Percentiles rank a stretch among this genome's conserved stretches.
phyloP scores from a whole-genome alignment of 2,113 vertebrate species.

The Trogon melanurus region DNA sequence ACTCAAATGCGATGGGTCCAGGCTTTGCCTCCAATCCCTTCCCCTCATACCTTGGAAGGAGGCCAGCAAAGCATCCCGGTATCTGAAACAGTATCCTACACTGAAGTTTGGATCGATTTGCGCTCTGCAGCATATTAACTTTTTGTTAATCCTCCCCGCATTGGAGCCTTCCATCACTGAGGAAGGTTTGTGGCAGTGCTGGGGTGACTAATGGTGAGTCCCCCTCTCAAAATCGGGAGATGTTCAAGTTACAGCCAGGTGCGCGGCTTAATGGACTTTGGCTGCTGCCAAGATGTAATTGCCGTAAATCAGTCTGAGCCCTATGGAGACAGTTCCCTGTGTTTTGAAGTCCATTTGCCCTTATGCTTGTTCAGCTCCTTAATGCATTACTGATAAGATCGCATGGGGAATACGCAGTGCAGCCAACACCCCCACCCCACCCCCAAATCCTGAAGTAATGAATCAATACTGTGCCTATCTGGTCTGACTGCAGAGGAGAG shows the following conservation, averaged over 20 bases:
- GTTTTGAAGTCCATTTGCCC: constrained; percentile 75
- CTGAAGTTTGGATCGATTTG: not conserved
- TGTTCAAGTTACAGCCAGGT: constrained; percentile 44
- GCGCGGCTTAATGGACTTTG: not conserved
- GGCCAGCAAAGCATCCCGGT: not conserved
- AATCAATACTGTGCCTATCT: constrained; percentile 68
- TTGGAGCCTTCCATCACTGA: not conserved
- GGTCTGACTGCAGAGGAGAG: not conserved
- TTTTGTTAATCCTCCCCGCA: not conserved
- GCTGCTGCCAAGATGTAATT: constrained; percentile 60
- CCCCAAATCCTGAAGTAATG: not conserved
- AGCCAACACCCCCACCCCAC: not conserved
- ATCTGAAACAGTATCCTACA: not conserved
- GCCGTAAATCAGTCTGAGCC: constrained; percentile 49
- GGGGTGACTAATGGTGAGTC: not conserved
- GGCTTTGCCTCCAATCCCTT: not conserved
- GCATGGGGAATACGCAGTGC: constrained; percentile 52
- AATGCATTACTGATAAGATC: constrained; percentile 77
- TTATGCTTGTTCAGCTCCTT: constrained; percentile 78
- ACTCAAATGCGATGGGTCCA: constrained; percentile 6
- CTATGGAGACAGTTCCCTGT: constrained; percentile 48
- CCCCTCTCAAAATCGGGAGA: not conserved
- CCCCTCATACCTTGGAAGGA: constrained; percentile 14
- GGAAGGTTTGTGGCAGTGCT: not conserved
- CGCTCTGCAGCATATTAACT: not conserved